Evolutionary conservation across 2,113 vertebrate species (phyloP), one percentile per base, ranked within the genome.

Genomic region (Raphicerus campestris): DNA sequence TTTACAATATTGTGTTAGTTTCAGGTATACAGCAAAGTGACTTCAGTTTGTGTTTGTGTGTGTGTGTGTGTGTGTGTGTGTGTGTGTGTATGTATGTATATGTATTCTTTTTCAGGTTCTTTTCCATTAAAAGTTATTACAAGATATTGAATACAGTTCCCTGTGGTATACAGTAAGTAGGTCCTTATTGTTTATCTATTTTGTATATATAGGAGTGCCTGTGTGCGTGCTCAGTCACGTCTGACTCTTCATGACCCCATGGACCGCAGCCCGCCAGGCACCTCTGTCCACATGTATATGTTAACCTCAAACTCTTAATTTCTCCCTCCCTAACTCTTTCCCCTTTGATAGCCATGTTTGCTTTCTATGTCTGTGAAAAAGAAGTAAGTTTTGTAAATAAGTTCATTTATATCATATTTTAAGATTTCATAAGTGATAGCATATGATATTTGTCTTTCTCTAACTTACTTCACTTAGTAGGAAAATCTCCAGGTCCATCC

Each of bases 201-300:
- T 0, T 63, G 8, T 35, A 35, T 66, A n/a, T n/a, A 66, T 66
- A 66, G 63, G 7, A 35, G 32, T 63, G 14, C 1, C 3, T 8
- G 60, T 32, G 60, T 32, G 60, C 0, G 0, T 63, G 60, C 30
- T 56, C 55, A 56, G 55, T 56, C 9, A 56, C 1, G 1, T 10
- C 22, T 56, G 55, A 56, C 2, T 56, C 55, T 56, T 56, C 22
- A 24, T 56, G 55, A 56, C 55, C 22, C 55, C 22, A 24, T 56
- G 55, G 55, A 56, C 22, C 3, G 4, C 55, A 56, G 22, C 56
- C 56, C 1, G 0, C 56, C 22, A 26, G 56, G 56, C 22, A 58
- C 56, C 56, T 58, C 56, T 58, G 56, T 58, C 56, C 22, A 26
- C 56, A 58, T 58, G 24, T 58, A 58, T 58, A 26, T 10, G 56